Evolutionary conservation across 2,797 vertebrate species (phyloP).

Genomic region (Tokudaia muenninki): DNA sequence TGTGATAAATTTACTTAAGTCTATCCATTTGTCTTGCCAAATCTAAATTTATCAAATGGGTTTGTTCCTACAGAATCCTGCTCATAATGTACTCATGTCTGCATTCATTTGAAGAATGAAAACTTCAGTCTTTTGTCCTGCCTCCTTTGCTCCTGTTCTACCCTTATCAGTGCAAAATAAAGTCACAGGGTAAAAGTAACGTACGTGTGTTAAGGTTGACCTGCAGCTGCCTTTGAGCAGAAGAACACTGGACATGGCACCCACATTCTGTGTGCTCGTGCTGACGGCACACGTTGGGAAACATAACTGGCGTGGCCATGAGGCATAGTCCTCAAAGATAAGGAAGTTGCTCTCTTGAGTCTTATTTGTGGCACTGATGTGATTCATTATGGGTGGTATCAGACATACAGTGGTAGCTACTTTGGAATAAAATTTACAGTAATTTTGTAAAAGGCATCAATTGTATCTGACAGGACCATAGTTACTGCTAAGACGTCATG

Average conservation of each 20-base stretch:
- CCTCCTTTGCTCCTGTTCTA: slow-evolving; percentile 69
- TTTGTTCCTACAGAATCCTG: slow-evolving; percentile 82
- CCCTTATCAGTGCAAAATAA: slow-evolving; percentile 78
- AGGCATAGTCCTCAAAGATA: slow-evolving; percentile 38
- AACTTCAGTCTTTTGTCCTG: slow-evolving; percentile 76
- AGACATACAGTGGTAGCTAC: slow-evolving; percentile 69
- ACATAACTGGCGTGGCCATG: slow-evolving; percentile 62
- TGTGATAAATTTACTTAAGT: slow-evolving; percentile 49
- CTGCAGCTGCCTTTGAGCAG: slow-evolving; percentile 73
- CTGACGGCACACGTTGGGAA: background rate
- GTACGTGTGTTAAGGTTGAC: slow-evolving; percentile 51
- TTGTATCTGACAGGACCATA: slow-evolving; percentile 79
- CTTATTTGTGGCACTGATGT: slow-evolving; percentile 45
- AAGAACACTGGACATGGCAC: slow-evolving; percentile 46
- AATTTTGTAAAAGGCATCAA: slow-evolving; percentile 59
- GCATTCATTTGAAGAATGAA: slow-evolving; percentile 77
- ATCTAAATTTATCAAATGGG: slow-evolving; percentile 65
- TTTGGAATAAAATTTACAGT: slow-evolving; percentile 60
- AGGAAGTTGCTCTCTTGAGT: slow-evolving; percentile 67
- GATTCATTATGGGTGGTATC: slow-evolving; percentile 61
- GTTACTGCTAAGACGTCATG: slow-evolving; percentile 41
- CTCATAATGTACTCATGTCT: slow-evolving; percentile 68
- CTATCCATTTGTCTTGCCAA: slow-evolving; percentile 15
- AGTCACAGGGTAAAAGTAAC: slow-evolving; percentile 73
- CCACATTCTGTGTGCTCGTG: slow-evolving; percentile 48